A percentile compares a stretch with the other conserved stretches of the same genome.
These are phyloP conservation scores for Latrodectus geometricus DNA, from an alignment of 1,140 invertebrate genomes.

Conservation along the genomic window DNA sequence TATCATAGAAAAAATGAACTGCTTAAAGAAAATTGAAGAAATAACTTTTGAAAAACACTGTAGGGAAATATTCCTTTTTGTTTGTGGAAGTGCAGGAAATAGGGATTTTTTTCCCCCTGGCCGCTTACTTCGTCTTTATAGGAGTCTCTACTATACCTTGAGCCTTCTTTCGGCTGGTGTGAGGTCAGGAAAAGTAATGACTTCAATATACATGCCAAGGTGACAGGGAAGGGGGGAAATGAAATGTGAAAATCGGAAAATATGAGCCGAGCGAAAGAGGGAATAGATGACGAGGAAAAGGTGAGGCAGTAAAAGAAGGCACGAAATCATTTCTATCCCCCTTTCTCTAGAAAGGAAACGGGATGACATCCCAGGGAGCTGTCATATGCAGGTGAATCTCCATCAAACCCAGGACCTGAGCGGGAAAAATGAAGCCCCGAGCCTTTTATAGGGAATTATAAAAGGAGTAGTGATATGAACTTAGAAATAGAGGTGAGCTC, in stretches of 20 bases:
- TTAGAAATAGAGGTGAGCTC: too few relatives aligned
- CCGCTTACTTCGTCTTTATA: too few relatives aligned
- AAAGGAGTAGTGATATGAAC: too few relatives aligned
- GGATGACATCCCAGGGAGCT: conserved; percentile 39
- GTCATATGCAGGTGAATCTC: conserved; percentile 56
- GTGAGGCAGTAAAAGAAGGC: conserved; percentile 2
- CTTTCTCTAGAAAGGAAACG: neutral
- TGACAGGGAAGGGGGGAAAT: conserved; percentile 4
- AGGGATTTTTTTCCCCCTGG: neutral
- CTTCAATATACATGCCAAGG: conserved; percentile 50
- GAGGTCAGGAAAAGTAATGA: conserved; percentile 42
- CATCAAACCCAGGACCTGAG: conserved; percentile 31
- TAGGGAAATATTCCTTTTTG: too few relatives aligned
- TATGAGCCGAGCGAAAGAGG: conserved; percentile 38
- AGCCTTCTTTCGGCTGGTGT: neutral
- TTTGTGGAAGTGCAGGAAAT: neutral
- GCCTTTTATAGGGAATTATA: too few relatives aligned
- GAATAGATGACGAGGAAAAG: conserved; percentile 47
- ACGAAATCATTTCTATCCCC: conserved; percentile 35
- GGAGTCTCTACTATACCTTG: conserved; percentile 6
- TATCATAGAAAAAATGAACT: too few relatives aligned
- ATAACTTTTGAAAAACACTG: too few relatives aligned
- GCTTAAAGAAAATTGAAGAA: too few relatives aligned
- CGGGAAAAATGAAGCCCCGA: too few relatives aligned
- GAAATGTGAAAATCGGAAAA: conserved; percentile 56